Percentiles rank a stretch among this genome's conserved stretches.
Conservation (phyloP, 2,888 invertebrate species). For the Cordilura impudica region DNA sequence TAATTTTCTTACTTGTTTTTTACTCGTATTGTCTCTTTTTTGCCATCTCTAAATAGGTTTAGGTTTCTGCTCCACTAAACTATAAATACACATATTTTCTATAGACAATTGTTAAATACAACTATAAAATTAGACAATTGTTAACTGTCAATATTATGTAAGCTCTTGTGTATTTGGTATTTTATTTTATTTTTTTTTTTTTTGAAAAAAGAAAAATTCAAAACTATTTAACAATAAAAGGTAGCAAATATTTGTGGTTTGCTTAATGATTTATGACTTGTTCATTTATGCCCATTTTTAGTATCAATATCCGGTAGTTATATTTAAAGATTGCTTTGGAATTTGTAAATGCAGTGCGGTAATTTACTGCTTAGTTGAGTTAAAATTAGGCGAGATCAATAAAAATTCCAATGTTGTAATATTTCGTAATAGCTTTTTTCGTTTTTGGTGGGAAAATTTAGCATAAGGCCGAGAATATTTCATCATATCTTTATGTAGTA, state of each 20-base stretch:
- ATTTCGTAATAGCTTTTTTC: too few species aligned
- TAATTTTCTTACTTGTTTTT: slow-evolving; percentile 14
- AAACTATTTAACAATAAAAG: slow-evolving; percentile 14
- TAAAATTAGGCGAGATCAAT: too few species aligned
- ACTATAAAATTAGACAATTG: too few species aligned
- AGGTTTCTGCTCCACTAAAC: slow-evolving; percentile 65
- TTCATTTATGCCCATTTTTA: slow-evolving; percentile 25
- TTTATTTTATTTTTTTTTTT: background rate
- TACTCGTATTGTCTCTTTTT: slow-evolving; percentile 8
- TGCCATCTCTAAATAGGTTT: slow-evolving; percentile 40
- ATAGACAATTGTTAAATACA: slow-evolving; percentile 25
- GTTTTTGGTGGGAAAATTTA: too few species aligned
- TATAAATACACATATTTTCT: slow-evolving; percentile 46
- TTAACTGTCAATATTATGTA: slow-evolving; percentile 8
- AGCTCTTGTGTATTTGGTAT: slow-evolving; percentile 12
- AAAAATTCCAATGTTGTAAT: too few species aligned
- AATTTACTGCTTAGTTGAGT: too few species aligned
- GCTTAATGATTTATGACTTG: slow-evolving; percentile 28
- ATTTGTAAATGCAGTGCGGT: too few species aligned
- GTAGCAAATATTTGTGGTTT: slow-evolving; percentile 32
- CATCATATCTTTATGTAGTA: too few species aligned
- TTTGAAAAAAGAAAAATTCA: too few species aligned
- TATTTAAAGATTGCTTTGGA: background rate
- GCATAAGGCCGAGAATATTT: too few species aligned
- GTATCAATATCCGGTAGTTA: slow-evolving; percentile 29